Evolutionary conservation across 2,888 invertebrate genomes (phyloP), one percentile per base, ranked within the genome.

Genomic region (Zootermopsis nevadensis): DNA sequence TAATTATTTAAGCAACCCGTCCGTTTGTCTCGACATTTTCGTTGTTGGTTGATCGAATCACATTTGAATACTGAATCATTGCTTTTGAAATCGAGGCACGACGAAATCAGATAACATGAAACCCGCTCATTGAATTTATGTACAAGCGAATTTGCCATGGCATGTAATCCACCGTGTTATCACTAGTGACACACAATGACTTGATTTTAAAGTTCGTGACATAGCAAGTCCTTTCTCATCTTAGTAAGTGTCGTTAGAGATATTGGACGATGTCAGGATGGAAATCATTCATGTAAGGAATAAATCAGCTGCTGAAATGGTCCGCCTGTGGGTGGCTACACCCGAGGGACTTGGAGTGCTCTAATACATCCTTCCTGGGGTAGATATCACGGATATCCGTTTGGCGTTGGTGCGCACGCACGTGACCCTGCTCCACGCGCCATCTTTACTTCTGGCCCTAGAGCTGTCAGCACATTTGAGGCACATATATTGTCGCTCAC

Each of bases 321-420:
- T n/a, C n/a, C n/a, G n/a, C 60, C 60, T 7, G 8, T 8, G 60
- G 60, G n/a, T 27, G 60, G 12, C 2, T 60, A n/a, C 60, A 60
- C n/a, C 8, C 8, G 60, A 27, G 60, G 60, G 60, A 27, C 7
- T 60, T 60, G n/a, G 60, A 60, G n/a, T 27, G 8, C 79, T 83
- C 66, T 83, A 83, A 83, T 83, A 55, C 74, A 55, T 83, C 83
- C 80, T 83, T 83, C 83, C 80, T 77, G 53, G n/a, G 33, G 33
- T n/a, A 80, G 55, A 80, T 80, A 76, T 83, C 66, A 81, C 60
- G 83, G 83, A 83, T 66, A 76, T 83, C 83, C 83, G 76, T 76
- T 81, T 60, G 76, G 67, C 72, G 60, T 83, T 80, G 77, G 48
- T 15, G 24, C 24, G 24, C 38, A 31, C 55, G 77, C 77, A 24